phyloP scores from a whole-genome alignment of 2,113 vertebrate species.

The Typhlomys cinereus region DNA sequence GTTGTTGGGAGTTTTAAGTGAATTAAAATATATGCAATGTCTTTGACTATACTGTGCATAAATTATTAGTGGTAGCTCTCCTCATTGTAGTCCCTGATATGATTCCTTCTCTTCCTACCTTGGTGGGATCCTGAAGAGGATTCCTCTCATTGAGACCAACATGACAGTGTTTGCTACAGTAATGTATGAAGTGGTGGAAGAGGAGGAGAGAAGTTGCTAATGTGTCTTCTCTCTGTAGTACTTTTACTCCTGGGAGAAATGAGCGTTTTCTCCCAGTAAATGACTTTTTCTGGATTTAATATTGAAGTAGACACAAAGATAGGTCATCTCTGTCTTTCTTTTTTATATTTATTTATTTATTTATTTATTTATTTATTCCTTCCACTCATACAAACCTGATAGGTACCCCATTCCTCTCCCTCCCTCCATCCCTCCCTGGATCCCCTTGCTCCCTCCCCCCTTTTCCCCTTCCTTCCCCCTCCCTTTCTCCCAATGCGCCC shows the following conservation, averaged over 20 bases:
- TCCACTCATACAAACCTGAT: no score
- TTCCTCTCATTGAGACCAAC: background rate
- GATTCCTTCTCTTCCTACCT: background rate
- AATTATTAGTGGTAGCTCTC: background rate
- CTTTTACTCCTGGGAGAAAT: background rate
- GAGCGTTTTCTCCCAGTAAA: background rate
- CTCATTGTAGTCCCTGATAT: background rate
- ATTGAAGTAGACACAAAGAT: background rate
- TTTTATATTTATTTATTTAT: no score
- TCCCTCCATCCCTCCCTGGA: no score
- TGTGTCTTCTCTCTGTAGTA: background rate
- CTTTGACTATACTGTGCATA: background rate
- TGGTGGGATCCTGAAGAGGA: background rate
- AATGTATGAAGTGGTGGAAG: no score
- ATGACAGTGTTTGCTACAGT: background rate
- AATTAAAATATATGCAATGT: background rate
- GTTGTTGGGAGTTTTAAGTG: background rate
- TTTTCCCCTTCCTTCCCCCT: no score
- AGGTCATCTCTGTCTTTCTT: background rate
- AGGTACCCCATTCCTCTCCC: no score
- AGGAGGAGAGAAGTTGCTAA: background rate
- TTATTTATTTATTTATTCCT: no score
- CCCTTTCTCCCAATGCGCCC: no score
- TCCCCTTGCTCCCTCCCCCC: no score
- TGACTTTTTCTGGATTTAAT: background rate